Base-by-base conservation (phyloP, 2,888 invertebrate species). In the Drosophila borborema region DNA sequence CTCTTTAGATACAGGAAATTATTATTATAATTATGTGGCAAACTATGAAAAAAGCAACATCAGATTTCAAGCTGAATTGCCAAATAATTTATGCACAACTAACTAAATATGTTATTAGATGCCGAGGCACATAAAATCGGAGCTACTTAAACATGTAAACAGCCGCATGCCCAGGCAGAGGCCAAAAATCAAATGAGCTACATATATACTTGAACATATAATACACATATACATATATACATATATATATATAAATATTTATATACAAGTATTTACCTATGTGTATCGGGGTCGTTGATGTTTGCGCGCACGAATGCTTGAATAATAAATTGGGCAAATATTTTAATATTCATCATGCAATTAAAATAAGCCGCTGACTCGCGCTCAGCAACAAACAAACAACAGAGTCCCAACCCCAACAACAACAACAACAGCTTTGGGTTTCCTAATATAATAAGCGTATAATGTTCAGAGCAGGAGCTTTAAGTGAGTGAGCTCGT, bases 311-410 rank as follows among this genome's bases (percentile, higher is more conserved):
- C 80, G 74, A 74, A 82, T 79, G 88, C 86, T 78, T 86, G 82
- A 90, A 89, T 91, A 91, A 91, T 82, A 89, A 91, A 91, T 91
- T 91, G 76, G 69, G 83, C 85, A 87, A 90, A 88, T 90, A 90
- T 90, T 91, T 86, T 90, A 91, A 91, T 91, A 91, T 91, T 91
- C 91, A 91, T 90, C 90, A 91, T 87, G 86, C 91, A 91, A 91
- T 91, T 91, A 90, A 89, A 86, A 82, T 90, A 90, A 89, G 89
- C 90, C 72, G 65, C 66, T 64, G 48, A 70, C 63, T 66, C 75
- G 71, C 78, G 74, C 55, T 60, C 64, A 73, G 43, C 63, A 56
- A 56, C 60, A 64, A 64, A n/a, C 64, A 54, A 41, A 38, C 53
- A 64, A 23, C 64, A 23, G 16, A 40, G 31, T 66, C 23, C 40